Conservation (phyloP, 2,797 vertebrate genomes). For the Chaenodraco wilsoni region DNA sequence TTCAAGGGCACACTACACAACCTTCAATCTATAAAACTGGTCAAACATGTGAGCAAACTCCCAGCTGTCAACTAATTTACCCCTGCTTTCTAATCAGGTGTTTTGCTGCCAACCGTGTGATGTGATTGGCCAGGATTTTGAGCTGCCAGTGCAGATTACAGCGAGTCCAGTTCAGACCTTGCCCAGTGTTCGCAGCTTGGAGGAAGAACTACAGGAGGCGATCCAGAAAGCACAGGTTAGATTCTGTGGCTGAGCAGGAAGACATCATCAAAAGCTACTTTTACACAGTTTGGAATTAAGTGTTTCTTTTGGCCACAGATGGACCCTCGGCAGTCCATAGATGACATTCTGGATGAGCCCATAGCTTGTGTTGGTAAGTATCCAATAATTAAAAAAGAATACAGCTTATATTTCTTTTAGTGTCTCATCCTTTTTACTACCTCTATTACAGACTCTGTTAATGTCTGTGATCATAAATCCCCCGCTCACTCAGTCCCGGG, state of each 20-base stretch:
- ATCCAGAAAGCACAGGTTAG: constrained; percentile 92
- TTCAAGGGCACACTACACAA: constrained; percentile 8
- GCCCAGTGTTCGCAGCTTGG: constrained; percentile 83
- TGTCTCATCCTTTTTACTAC: constrained; percentile 35
- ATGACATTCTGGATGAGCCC: constrained; percentile 89
- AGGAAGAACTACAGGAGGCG: constrained; percentile 92
- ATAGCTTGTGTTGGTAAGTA: constrained; percentile 79
- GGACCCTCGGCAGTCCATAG: constrained; percentile 89
- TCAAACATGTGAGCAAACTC: constrained; percentile 19
- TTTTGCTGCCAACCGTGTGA: constrained; percentile 85
- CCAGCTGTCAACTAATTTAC: constrained; percentile 40
- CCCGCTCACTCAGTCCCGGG: constrained; percentile 37
- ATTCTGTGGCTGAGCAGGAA: constrained; percentile 5
- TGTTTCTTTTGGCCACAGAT: constrained; percentile 77
- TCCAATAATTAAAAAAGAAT: constrained; percentile 25
- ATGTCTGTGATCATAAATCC: constrained; percentile 70
- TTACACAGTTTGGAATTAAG: constrained; percentile 12
- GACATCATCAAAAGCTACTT: constrained; percentile 5
- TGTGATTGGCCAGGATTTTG: constrained; percentile 86
- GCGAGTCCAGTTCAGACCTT: constrained; percentile 81
- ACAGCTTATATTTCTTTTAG: constrained; percentile 21
- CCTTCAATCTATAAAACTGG: constrained; percentile 17
- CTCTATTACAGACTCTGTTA: constrained; percentile 67
- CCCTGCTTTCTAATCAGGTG: constrained; percentile 69
- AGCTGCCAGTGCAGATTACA: constrained; percentile 89